Base-by-base conservation (phyloP, 2,113 vertebrate genomes). In the Varanus salvator region DNA sequence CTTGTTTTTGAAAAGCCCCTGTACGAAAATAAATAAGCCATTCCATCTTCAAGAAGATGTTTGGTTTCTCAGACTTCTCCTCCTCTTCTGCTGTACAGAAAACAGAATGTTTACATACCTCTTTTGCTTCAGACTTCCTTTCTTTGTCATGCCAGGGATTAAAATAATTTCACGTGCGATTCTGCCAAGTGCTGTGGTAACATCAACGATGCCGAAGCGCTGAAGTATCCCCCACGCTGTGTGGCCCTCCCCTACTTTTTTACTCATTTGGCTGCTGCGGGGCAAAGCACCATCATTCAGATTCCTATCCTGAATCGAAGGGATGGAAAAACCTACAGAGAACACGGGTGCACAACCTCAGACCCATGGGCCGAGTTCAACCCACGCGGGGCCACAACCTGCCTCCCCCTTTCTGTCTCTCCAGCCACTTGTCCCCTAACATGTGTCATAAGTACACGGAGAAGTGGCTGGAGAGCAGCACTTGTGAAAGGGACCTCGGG, bases 171-270 rank as follows among this genome's bases (percentile, higher is more conserved):
- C 38, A 15, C 48, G 87, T 85, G 86, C 87, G 19, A 5, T 48
- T 92, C 90, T 91, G 93, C 89, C 91, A 92, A 84, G 57, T 89
- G 92, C 86, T 31, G 90, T 14, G 57, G 17, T 88, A n/a, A 69
- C 64, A 86, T 89, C 84, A 82, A 91, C 68, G 17, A 5, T 34
- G 19, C 50, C 93, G 52, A 91, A 86, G 87, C 86, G 87, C 80
- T 71, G 80, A 64, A 78, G 21, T 64, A 90, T 57, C 72, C 93
- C 88, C 4, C 64, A 12, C 31, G 7, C 76, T 27, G 8, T 50
- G 21, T 1, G 38, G 48, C 1, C 29, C 52, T 11, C 50, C 2
- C 50, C 50, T 14, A 4, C 23, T 66, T 38, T 34, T 57, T 4
- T 8, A 38, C 34, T 66, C 21, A 25, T 38, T 23, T 64, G 34